These are phyloP conservation scores for Platycnemis pennipes DNA, from an alignment of 2,888 invertebrate genomes.

Conservation along the genomic window DNA sequence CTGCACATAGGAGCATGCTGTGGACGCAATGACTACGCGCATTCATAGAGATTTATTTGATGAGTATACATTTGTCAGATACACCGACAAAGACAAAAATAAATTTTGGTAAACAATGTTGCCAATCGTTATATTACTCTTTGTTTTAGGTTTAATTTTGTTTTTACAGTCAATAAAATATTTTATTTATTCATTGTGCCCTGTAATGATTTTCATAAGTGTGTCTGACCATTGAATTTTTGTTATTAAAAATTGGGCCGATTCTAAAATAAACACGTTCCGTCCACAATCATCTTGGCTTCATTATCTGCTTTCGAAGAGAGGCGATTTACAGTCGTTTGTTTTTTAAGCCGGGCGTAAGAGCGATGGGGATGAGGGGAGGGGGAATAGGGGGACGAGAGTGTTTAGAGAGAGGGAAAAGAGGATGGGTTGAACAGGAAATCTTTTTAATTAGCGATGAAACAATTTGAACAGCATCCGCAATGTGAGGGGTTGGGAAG, in stretches of 20 bases:
- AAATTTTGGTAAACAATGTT: too few relatives aligned
- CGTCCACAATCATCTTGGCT: neutral
- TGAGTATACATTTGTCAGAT: too few relatives aligned
- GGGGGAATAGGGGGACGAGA: neutral
- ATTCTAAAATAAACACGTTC: neutral
- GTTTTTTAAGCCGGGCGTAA: neutral
- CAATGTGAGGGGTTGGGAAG: neutral
- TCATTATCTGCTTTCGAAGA: neutral
- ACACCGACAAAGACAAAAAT: too few relatives aligned
- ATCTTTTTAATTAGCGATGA: conserved; percentile 17
- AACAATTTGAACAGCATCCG: neutral
- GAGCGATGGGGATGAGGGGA: neutral
- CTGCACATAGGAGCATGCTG: too few relatives aligned
- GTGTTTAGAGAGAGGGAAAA: neutral
- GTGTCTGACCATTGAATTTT: neutral
- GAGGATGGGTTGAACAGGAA: neutral
- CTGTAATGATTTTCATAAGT: neutral
- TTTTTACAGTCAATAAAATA: neutral
- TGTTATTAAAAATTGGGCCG: neutral
- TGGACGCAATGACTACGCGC: too few relatives aligned
- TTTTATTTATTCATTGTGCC: neutral
- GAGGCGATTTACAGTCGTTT: neutral
- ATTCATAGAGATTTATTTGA: too few relatives aligned
- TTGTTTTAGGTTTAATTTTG: too few relatives aligned
- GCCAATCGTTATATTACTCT: too few relatives aligned